These are phyloP conservation scores for Acleris emargana DNA, from an alignment of 2,888 invertebrate species.

Conservation along the genomic window DNA sequence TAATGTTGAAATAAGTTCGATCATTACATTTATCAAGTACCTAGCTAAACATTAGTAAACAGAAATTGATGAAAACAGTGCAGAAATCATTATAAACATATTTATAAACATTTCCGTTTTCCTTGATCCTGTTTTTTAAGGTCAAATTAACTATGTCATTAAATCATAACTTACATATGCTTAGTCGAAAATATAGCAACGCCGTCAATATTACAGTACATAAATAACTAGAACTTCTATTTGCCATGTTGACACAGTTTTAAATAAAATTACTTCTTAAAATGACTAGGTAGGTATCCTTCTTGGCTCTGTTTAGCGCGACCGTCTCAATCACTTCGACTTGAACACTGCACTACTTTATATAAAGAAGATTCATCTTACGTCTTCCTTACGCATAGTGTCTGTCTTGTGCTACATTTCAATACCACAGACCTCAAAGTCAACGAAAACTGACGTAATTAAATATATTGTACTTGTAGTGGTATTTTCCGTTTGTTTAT, in stretches of 20 bases:
- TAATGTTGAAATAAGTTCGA: too few relatives aligned
- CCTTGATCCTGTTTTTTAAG: background rate
- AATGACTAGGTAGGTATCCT: slow-evolving; percentile 28
- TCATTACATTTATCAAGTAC: too few relatives aligned
- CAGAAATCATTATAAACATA: background rate
- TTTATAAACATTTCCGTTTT: background rate
- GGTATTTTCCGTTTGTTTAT: too few relatives aligned
- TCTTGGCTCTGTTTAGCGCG: background rate
- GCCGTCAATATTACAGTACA: slow-evolving; percentile 9
- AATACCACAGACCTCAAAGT: slow-evolving; percentile 19
- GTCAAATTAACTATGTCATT: background rate
- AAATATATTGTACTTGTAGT: too few relatives aligned
- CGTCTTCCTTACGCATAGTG: slow-evolving; percentile 6
- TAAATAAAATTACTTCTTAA: background rate
- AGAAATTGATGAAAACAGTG: background rate
- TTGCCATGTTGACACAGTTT: slow-evolving; percentile 7
- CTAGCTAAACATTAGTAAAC: too few relatives aligned
- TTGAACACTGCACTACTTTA: background rate
- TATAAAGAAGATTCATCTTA: background rate
- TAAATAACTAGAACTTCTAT: slow-evolving; percentile 2
- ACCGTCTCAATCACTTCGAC: slow-evolving; percentile 9
- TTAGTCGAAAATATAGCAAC: slow-evolving; percentile 5
- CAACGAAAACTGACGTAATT: background rate
- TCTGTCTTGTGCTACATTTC: slow-evolving; percentile 18
- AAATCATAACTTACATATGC: slow-evolving; percentile 23